Conservation (phyloP, 2,113 vertebrate species). For the Burhinus bistriatus region DNA sequence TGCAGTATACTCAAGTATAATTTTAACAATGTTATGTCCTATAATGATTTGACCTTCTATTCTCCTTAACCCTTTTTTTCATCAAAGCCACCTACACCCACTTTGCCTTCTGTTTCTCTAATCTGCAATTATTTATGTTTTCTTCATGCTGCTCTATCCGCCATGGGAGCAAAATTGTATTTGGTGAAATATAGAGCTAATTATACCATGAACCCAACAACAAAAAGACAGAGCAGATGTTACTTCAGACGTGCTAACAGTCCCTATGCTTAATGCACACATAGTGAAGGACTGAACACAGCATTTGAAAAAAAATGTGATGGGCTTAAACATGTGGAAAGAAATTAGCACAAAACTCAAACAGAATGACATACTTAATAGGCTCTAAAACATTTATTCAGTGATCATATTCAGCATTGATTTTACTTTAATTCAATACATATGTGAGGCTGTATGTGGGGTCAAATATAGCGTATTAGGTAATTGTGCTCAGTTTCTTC, state of each 20-base stretch:
- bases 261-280: constrained; percentile 70
- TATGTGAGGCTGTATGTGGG: constrained; percentile 45
- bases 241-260: constrained; percentile 80
- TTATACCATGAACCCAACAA: constrained; percentile 82
- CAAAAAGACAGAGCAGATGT: constrained; percentile 86
- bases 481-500: constrained; percentile 30
- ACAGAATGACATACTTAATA: constrained; percentile 64
- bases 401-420: constrained; percentile 60
- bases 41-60: constrained; percentile 78
- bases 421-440: constrained; percentile 70
- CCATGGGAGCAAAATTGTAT: constrained; percentile 82
- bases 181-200: constrained; percentile 86
- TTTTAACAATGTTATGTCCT: constrained; percentile 64
- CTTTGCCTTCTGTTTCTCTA: constrained; percentile 85
- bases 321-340: constrained; percentile 75
- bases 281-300: constrained; percentile 62
- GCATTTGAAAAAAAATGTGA: constrained; percentile 66
- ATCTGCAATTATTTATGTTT: constrained; percentile 88
- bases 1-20: constrained; percentile 35
- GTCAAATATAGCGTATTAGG: constrained; percentile 12
- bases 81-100: constrained; percentile 80
- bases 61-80: constrained; percentile 81
- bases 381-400: constrained; percentile 66
- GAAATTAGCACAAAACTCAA: constrained; percentile 70
- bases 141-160: constrained; percentile 79